phyloP scores from a whole-genome alignment of 2,113 vertebrate genomes.

The Peromyscus maniculatus region DNA sequence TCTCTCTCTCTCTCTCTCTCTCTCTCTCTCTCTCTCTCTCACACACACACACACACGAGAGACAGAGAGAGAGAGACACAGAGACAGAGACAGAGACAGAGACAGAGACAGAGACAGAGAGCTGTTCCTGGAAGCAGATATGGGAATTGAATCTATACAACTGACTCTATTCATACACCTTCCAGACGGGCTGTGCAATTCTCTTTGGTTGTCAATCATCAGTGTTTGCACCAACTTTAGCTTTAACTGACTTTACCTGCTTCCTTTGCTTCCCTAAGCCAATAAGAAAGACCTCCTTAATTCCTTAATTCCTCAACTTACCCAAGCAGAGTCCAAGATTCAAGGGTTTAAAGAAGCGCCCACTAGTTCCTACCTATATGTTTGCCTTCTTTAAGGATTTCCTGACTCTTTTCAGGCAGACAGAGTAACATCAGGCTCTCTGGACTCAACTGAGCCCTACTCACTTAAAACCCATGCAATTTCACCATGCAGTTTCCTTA shows the following conservation, averaged over 20 bases:
- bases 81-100: not conserved
- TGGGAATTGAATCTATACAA: not conserved
- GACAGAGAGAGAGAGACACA: not conserved
- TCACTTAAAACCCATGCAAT: not conserved
- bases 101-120: not conserved
- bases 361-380: not conserved
- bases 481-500: not conserved
- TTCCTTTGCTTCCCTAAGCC: not conserved
- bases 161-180: not conserved
- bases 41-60: no score
- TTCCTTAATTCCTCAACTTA: not conserved
- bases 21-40: no score
- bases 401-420: not conserved
- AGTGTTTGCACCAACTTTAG: slow-evolving; percentile 4
- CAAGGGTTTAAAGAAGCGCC: not conserved
- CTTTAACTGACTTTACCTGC: slow-evolving; percentile 7
- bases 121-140: not conserved
- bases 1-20: no score
- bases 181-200: not conserved
- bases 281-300: not conserved
- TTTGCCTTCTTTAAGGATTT: slow-evolving; percentile 29
- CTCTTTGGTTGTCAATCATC: not conserved
- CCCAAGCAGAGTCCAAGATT: not conserved
- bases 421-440: not conserved
- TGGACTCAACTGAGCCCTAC: not conserved